Base-by-base conservation (phyloP, 2,797 vertebrate species). In the Eutrigla gurnardus region DNA sequence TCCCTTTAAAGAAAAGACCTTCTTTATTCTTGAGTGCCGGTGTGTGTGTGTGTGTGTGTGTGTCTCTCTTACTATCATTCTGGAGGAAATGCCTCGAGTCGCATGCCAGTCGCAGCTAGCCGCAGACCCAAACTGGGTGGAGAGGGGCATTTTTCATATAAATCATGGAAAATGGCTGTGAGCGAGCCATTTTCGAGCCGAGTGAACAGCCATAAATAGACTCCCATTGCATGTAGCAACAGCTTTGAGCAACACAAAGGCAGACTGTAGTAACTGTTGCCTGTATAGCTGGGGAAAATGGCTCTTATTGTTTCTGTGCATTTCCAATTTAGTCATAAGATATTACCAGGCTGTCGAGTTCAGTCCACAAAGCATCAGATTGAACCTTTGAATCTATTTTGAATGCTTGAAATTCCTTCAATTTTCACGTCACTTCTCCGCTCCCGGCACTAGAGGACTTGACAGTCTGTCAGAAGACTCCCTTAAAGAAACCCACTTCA, bases 121-220 rank as follows among this genome's bases (percentile, higher is more conserved):
- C 92, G 59, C 92, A 92, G 88, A 92, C 83, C 90, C 76, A 55
- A 72, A 80, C 82, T 86, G 85, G 91, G 88, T 78, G 90, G 89
- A 90, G 88, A 91, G 73, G 84, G 82, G 82, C 76, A 87, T 91
- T 94, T 93, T 93, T 92, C 83, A 88, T 88, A 86, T 89, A 89
- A 92, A 93, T 92, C 83, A 91, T 88, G 87, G 90, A 92, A 92
- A 84, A 92, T 84, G 84, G 67, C 85, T 86, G 87, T 89, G 84
- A 90, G 88, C 53, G 60, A 87, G 85, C 75, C 76, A 62, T 83
- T 72, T 83, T 84, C 79, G 72, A 82, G 82, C 83, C 69, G 61
- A 89, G 84, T 32, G 86, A 87, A 65, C 46, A 47, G 77, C 87
- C 85, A 75, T 81, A 91, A 93, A 93, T 93, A 93, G 89, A 86